Evolutionary conservation across 2,797 vertebrate genomes (phyloP).

Genomic region (Urocyon cinereoargenteus): DNA sequence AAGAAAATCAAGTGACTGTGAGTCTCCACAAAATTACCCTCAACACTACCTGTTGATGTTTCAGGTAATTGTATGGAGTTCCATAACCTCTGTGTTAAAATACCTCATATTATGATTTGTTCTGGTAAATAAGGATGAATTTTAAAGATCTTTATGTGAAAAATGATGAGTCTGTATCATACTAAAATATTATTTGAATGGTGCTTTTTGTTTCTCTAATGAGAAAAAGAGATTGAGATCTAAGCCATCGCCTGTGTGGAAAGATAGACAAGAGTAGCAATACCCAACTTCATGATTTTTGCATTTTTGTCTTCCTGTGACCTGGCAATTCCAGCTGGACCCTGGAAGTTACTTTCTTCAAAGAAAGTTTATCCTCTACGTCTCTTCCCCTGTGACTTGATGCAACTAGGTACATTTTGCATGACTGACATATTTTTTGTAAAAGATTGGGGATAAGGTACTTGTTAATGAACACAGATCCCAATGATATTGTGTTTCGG

Average conservation of each 20-base stretch:
- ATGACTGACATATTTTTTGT: neutral
- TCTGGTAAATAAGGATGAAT: neutral
- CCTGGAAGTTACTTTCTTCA: neutral
- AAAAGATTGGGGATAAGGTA: neutral
- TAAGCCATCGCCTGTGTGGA: neutral
- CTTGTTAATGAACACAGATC: neutral
- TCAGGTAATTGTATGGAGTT: neutral
- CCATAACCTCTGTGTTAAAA: neutral
- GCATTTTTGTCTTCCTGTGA: neutral
- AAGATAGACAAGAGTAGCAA: neutral
- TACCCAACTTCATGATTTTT: neutral
- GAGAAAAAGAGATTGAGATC: neutral
- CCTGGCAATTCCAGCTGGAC: neutral
- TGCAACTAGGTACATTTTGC: neutral
- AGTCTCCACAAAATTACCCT: neutral
- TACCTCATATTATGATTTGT: neutral
- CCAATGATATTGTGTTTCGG: neutral
- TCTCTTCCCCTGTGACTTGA: neutral
- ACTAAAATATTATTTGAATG: neutral
- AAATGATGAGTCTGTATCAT: neutral
- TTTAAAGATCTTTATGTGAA: neutral
- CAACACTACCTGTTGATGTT: neutral
- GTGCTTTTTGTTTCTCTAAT: neutral
- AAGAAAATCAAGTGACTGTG: neutral
- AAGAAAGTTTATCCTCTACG: neutral